Evolutionary conservation across 2,888 invertebrate genomes (phyloP).

Genomic region (Cephus sareptanus): DNA sequence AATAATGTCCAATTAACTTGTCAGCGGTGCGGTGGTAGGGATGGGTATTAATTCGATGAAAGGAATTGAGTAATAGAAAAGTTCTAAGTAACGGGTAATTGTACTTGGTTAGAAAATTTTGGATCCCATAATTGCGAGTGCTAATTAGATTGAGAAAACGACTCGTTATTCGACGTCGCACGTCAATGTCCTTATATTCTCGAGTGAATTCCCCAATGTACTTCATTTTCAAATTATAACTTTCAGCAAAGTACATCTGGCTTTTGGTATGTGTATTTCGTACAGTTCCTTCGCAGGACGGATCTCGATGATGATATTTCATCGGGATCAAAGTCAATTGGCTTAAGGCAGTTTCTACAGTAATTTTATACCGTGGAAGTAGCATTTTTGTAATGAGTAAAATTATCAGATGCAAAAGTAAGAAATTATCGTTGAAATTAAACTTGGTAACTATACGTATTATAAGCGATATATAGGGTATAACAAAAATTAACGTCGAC

Average conservation of each 20-base stretch:
- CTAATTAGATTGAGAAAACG: background rate
- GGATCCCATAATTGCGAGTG: background rate
- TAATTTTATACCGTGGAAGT: background rate
- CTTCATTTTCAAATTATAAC: background rate
- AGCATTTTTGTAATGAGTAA: background rate
- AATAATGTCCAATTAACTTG: background rate
- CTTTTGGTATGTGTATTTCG: background rate
- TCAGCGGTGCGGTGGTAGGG: background rate
- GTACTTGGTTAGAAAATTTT: background rate
- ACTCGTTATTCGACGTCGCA: background rate
- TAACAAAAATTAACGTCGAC: background rate
- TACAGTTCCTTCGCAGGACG: background rate
- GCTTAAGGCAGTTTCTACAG: background rate
- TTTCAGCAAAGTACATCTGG: background rate
- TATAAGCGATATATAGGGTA: background rate
- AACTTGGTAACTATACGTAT: background rate
- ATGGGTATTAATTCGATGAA: background rate
- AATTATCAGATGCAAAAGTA: background rate
- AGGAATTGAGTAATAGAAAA: constrained; percentile 1
- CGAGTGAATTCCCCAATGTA: background rate
- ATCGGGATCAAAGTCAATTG: background rate
- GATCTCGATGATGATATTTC: background rate
- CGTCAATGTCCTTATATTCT: background rate
- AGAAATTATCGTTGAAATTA: background rate
- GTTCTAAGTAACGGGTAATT: constrained; percentile 5